Evolutionary conservation across 2,113 vertebrate genomes (phyloP).

Genomic region (Pterocles burchelli): DNA sequence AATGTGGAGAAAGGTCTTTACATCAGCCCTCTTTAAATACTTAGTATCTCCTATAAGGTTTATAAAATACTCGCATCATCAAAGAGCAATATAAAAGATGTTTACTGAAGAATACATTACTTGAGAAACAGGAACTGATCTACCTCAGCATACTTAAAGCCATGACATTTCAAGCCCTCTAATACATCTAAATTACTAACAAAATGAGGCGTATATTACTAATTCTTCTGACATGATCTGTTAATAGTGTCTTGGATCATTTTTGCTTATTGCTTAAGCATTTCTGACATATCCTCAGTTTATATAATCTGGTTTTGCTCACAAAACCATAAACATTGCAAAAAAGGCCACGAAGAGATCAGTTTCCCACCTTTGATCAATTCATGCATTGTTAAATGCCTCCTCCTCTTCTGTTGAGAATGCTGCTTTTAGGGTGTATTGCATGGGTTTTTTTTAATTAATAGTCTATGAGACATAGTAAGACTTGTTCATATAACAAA

Average conservation of each 20-base stretch:
- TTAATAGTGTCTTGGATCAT: neutral
- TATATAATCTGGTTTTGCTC: neutral
- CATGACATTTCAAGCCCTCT: neutral
- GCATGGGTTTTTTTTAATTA: neutral
- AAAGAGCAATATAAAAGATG: neutral
- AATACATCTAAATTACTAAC: neutral
- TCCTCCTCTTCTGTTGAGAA: neutral
- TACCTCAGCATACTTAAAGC: neutral
- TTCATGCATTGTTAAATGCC: neutral
- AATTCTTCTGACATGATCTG: neutral
- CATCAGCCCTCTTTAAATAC: neutral
- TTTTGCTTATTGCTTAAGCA: neutral
- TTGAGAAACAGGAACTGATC: neutral
- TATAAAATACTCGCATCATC: neutral
- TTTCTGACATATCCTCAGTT: neutral
- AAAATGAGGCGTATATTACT: neutral
- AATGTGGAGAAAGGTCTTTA: neutral
- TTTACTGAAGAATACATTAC: neutral
- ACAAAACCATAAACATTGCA: neutral
- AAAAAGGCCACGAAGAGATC: neutral
- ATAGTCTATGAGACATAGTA: neutral
- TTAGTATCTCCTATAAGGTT: neutral
- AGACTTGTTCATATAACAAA: neutral
- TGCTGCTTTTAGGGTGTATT: neutral
- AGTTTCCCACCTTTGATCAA: neutral